phyloP scores from a whole-genome alignment of 1,140 invertebrate genomes.

The Drosophila persimilis region DNA sequence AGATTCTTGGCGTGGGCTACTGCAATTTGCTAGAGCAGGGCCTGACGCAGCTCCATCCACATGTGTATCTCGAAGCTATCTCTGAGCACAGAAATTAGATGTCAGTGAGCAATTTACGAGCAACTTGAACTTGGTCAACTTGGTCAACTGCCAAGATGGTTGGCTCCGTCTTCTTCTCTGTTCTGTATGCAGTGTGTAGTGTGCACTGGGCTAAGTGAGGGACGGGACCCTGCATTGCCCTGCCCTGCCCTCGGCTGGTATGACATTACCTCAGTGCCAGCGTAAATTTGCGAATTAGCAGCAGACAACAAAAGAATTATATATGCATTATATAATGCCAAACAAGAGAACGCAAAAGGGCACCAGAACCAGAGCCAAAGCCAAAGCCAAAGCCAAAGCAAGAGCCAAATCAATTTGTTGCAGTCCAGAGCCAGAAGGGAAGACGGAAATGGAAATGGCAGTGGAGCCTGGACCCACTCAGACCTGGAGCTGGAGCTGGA shows the following conservation, averaged over 20 bases:
- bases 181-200: neutral
- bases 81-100: slow-evolving; percentile 50
- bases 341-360: slow-evolving; percentile 53
- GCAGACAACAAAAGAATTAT: slow-evolving; percentile 76
- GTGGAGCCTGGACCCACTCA: slow-evolving; percentile 21
- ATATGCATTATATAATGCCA: slow-evolving; percentile 69
- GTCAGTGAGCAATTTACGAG: slow-evolving; percentile 47
- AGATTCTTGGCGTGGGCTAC: slow-evolving; percentile 48
- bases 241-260: slow-evolving; percentile 21
- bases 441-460: slow-evolving; percentile 68
- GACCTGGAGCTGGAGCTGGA: neutral
- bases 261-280: slow-evolving; percentile 73
- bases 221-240: too few species aligned
- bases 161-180: neutral
- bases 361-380: slow-evolving; percentile 30
- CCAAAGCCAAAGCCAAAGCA: slow-evolving; percentile 11
- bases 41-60: slow-evolving; percentile 10
- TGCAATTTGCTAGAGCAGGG: slow-evolving; percentile 44
- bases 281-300: slow-evolving; percentile 67
- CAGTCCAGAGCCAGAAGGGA: slow-evolving; percentile 51
- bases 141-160: slow-evolving; percentile 43
- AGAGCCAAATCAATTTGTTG: slow-evolving; percentile 67
- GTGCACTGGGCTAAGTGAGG: neutral
- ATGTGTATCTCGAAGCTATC: too few species aligned
- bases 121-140: slow-evolving; percentile 39